phyloP scores from a whole-genome alignment of 2,888 invertebrate genomes.

The Linyphia triangularis region DNA sequence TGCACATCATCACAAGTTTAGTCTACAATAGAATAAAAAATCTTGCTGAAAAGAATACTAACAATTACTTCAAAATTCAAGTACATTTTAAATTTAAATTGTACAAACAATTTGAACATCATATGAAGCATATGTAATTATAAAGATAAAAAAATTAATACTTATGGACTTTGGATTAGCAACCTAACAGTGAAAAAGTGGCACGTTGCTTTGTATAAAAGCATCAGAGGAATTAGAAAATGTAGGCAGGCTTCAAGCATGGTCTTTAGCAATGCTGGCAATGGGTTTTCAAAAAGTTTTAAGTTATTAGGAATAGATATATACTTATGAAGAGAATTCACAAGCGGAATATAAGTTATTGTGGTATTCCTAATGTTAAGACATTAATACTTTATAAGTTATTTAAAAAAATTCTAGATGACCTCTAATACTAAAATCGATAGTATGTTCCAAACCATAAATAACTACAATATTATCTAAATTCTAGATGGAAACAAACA shows the following conservation, averaged over 20 bases:
- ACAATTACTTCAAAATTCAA: background rate
- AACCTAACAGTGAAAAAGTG: constrained; percentile 27
- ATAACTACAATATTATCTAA: background rate
- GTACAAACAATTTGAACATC: background rate
- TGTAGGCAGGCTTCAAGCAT: constrained; percentile 34
- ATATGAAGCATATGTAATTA: background rate
- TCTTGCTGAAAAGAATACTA: background rate
- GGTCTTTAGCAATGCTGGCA: constrained; percentile 40
- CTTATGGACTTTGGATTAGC: background rate
- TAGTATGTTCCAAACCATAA: too few species aligned
- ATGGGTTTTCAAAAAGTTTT: background rate
- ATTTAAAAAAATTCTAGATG: background rate
- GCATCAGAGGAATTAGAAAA: constrained; percentile 34
- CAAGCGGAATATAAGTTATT: background rate
- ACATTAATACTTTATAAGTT: too few species aligned
- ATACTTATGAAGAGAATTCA: background rate
- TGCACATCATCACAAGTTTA: background rate
- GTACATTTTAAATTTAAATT: background rate
- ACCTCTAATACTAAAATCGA: background rate
- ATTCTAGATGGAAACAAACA: background rate
- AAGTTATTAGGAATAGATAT: background rate
- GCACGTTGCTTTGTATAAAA: constrained; percentile 66
- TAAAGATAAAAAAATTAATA: background rate
- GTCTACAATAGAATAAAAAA: background rate
- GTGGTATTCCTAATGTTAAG: background rate